Conservation (phyloP, 2,888 invertebrate genomes). For the Drosophila koepferae region DNA sequence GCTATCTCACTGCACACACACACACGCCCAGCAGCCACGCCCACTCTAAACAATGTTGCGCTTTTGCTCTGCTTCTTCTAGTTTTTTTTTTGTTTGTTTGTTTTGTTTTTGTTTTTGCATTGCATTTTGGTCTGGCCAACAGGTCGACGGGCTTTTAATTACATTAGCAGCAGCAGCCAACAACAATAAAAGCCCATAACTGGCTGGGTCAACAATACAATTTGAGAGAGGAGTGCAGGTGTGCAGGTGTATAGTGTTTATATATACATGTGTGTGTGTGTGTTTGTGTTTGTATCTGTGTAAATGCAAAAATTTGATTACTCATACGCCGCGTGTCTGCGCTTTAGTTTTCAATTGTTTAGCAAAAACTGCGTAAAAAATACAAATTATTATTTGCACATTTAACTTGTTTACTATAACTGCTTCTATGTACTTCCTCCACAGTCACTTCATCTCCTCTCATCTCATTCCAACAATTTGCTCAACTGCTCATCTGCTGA, state of each 20-base stretch:
- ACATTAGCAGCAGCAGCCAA: constrained; percentile 54
- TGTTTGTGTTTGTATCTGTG: not conserved
- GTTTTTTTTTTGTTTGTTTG: not conserved
- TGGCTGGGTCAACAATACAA: constrained; percentile 39
- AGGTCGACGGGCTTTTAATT: constrained; percentile 74
- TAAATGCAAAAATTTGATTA: constrained; percentile 37
- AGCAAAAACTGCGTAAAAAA: constrained; percentile 19
- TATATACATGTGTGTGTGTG: constrained; percentile 5
- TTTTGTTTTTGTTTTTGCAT: constrained; percentile 4
- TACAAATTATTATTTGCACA: constrained; percentile 22
- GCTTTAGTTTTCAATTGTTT: constrained; percentile 28
- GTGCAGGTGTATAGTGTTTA: not conserved
- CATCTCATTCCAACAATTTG: not conserved
- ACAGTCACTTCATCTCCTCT: not conserved
- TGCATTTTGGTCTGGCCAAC: constrained; percentile 52
- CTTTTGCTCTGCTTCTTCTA: not conserved
- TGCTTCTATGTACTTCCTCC: not conserved
- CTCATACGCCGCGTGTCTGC: constrained; percentile 39
- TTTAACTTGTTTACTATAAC: constrained; percentile 1
- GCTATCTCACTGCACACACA: not conserved
- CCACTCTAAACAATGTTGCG: constrained; percentile 1
- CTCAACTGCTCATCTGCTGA: not conserved
- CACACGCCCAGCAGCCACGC: not conserved
- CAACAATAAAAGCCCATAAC: constrained; percentile 63
- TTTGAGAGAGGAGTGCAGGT: constrained; percentile 5